Conservation (phyloP, 2,113 vertebrate genomes). For the Chiloscyllium plagiosum region DNA sequence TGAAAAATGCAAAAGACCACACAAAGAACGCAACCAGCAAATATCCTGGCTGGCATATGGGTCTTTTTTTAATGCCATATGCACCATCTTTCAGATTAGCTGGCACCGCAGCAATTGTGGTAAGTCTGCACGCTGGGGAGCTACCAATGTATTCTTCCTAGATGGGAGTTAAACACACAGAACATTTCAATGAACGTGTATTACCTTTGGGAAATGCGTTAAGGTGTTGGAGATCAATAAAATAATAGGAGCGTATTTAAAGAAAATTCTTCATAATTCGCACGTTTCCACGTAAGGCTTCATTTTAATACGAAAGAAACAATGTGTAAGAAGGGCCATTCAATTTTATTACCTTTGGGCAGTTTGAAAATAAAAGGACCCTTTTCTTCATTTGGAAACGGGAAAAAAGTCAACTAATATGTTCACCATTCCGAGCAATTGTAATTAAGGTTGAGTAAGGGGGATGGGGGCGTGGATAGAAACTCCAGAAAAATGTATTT, state of each 20-base stretch:
- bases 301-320: background rate
- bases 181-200: too few relatives aligned
- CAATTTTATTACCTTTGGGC: background rate
- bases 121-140: constrained; percentile 75
- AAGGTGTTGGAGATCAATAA: background rate
- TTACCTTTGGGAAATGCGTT: background rate
- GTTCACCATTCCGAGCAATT: background rate
- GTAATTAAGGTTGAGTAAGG: too few relatives aligned
- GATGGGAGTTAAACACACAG: background rate
- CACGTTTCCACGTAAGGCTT: background rate
- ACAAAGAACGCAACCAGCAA: constrained; percentile 89
- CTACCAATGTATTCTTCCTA: constrained; percentile 70
- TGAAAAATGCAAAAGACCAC: constrained; percentile 58
- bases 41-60: constrained; percentile 97
- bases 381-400: background rate
- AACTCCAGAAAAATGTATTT: too few relatives aligned
- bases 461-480: too few relatives aligned
- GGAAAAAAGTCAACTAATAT: background rate
- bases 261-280: background rate
- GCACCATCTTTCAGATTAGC: constrained; percentile 97
- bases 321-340: background rate
- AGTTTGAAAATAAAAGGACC: background rate
- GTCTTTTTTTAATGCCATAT: constrained; percentile 95
- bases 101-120: constrained; percentile 90
- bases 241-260: background rate